These are phyloP conservation scores for Zapornia atra DNA, from an alignment of 2,113 vertebrate genomes.

Conservation along the genomic window DNA sequence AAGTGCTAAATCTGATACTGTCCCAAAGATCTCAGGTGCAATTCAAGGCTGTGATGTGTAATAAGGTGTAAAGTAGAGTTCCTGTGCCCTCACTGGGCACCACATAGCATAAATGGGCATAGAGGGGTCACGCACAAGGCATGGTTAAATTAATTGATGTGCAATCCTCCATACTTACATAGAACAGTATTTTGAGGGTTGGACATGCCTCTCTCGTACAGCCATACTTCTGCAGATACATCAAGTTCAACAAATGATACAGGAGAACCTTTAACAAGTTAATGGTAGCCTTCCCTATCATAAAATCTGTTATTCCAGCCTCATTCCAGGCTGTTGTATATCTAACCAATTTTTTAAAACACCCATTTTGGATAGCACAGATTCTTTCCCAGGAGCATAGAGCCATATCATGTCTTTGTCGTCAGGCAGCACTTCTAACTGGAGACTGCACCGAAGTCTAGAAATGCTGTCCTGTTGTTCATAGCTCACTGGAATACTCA, in stretches of 20 bases:
- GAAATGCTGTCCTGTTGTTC: background rate
- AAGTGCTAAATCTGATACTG: background rate
- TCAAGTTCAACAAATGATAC: background rate
- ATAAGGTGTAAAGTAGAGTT: background rate
- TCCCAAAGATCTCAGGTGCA: background rate
- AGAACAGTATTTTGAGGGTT: background rate
- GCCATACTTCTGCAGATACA: background rate
- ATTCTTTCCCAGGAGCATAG: conserved; percentile 32
- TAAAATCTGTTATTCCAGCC: background rate
- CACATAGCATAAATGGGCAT: background rate
- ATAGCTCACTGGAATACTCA: background rate
- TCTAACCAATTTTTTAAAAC: background rate
- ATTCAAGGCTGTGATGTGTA: background rate
- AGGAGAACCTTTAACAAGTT: background rate
- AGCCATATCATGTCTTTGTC: background rate
- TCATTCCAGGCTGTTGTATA: background rate
- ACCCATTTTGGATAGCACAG: background rate
- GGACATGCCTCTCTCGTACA: background rate
- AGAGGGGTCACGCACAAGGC: background rate
- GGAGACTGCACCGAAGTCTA: background rate
- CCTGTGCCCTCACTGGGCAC: background rate
- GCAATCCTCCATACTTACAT: background rate
- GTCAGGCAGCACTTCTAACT: background rate
- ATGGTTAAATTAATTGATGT: background rate
- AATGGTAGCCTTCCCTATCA: background rate